Conservation (phyloP, 2,888 invertebrate species). For the Pseudolycoriella hygida region DNA sequence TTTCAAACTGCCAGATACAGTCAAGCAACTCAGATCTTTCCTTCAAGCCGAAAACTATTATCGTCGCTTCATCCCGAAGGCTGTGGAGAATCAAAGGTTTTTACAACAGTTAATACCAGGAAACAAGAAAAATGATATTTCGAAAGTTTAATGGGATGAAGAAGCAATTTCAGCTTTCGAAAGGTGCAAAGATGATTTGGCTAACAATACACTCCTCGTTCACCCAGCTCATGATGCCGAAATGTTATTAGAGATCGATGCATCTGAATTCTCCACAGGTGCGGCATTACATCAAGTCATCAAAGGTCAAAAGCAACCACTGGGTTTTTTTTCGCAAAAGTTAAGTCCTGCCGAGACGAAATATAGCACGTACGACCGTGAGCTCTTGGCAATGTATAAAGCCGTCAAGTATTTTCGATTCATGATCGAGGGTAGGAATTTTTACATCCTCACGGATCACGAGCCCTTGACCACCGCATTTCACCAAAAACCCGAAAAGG, state of each 20-base stretch:
- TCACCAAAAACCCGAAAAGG: too few species aligned
- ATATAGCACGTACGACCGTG: slow-evolving; percentile 22
- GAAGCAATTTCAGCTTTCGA: too few species aligned
- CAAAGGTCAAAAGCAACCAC: slow-evolving; percentile 18
- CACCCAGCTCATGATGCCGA: too few species aligned
- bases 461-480: slow-evolving; percentile 17
- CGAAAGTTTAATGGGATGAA: too few species aligned
- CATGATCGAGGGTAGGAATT: slow-evolving; percentile 12
- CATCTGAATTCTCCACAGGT: slow-evolving; percentile 21
- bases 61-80: neutral
- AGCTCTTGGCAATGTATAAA: slow-evolving; percentile 22
- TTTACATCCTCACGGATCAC: slow-evolving; percentile 12
- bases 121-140: too few species aligned
- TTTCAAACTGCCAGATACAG: neutral
- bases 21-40: neutral
- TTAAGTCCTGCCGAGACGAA: slow-evolving; percentile 17
- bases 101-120: too few species aligned
- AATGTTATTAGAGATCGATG: slow-evolving; percentile 8
- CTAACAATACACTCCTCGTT: too few species aligned
- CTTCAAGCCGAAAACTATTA: neutral
- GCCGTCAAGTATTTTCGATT: slow-evolving; percentile 16
- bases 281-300: slow-evolving; percentile 21
- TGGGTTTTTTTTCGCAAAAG: slow-evolving; percentile 21
- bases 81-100: too few species aligned
- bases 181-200: too few species aligned